Percentiles rank a stretch among this genome's conserved stretches.
Evolutionary conservation across 2,113 vertebrate genomes (phyloP).

Genomic region (Bos taurus): ARS-UCD2.0 NC_037355.1:32569501-32570000

Average conservation of each 20-base stretch:
- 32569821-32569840: neutral
- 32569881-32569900: neutral
- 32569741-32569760: neutral
- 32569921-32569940: neutral
- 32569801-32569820: neutral
- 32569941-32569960: neutral
- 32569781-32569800: neutral
- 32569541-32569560: neutral
- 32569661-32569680: neutral
- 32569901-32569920: neutral
- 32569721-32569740: neutral
- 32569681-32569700: neutral
- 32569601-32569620: neutral
- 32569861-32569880: neutral
- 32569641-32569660: neutral
- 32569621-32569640: neutral
- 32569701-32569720: neutral
- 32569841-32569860: neutral
- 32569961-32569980: neutral
- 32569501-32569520: neutral
- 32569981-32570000: neutral
- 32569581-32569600: neutral
- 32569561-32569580: neutral
- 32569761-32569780: neutral
- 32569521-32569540: neutral